Evolutionary conservation across 2,797 vertebrate genomes (phyloP), one percentile per base, ranked within the genome.

Genomic region (Phalloptychus januarius): DNA sequence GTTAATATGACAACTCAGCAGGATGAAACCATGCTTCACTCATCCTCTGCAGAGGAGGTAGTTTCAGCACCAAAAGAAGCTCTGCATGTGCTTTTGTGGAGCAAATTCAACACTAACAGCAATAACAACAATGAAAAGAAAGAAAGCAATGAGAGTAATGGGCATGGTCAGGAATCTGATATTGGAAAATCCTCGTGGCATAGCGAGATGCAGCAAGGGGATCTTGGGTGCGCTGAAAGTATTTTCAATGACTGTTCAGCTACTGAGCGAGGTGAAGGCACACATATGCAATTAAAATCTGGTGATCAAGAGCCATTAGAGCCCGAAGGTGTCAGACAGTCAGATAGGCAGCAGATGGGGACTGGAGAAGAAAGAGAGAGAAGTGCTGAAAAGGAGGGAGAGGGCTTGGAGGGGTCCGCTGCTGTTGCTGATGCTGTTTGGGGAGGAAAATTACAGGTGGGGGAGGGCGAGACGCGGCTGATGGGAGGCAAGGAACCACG

Each of bases 11-110:
- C 88, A 73, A 75, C 88, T 72, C 76, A 79, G 82, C 83, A 50
- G 6, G 38, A 46, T 71, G 89, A 89, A 69, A 82, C 83, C 63
- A 76, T 31, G 10, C 65, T 12, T 25, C 31, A 42, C 76, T 73
- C 44, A 13, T 4, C 36, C 36, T 3, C 75, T 38, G 67, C 5
- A 2, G 74, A 76, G 23, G 54, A 79, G 28, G 65, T 10, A 70
- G 23, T 75, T 94, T 96, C 96, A 96, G 96, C 92, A 95, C 96
- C 94, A 95, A 4, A 0, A 28, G 63, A 40, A 40, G 28, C 77
- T 15, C 40, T 33, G 72, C 69, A 42, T 12, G 74, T 87, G n/a
- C 63, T 89, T 48, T 11, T 87, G 46, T 88, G 81, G 85, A 83
- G 63, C 74, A 81, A 71, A 80, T 87, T 82, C 28, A 95, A 90